Conservation (phyloP, 2,888 invertebrate species). For the Platycheirus albimanus region DNA sequence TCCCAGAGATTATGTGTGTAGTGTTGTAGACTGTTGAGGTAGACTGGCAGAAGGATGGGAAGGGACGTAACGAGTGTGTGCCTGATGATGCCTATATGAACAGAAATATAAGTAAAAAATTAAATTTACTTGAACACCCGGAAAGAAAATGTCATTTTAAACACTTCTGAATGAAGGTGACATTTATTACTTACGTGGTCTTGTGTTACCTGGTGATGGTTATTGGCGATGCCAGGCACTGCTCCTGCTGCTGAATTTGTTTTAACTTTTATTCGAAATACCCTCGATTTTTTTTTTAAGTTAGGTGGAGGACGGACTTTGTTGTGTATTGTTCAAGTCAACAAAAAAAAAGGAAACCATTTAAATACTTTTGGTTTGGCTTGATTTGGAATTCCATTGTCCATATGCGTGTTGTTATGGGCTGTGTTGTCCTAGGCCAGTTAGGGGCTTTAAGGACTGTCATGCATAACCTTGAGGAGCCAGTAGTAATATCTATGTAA, state of each 20-base stretch:
- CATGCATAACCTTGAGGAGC: not conserved
- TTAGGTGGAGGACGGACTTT: not conserved
- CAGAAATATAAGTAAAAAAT: slow-evolving; percentile 54
- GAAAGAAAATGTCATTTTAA: slow-evolving; percentile 73
- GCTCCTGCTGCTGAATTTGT: slow-evolving; percentile 4
- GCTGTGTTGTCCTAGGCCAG: slow-evolving; percentile 28
- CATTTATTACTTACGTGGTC: slow-evolving; percentile 70
- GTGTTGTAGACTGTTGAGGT: no score
- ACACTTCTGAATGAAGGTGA: slow-evolving; percentile 73
- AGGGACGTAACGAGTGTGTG: slow-evolving; percentile 18
- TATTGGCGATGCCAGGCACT: slow-evolving; percentile 21
- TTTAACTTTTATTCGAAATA: not conserved
- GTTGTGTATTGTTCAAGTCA: not conserved
- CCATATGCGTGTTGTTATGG: slow-evolving; percentile 19
- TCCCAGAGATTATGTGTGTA: slow-evolving; percentile 37
- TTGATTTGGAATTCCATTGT: slow-evolving; percentile 33
- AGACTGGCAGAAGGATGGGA: no score
- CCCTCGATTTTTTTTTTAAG: no score
- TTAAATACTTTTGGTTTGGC: slow-evolving; percentile 33
- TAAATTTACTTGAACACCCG: slow-evolving; percentile 70
- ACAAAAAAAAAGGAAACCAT: slow-evolving; percentile 1
- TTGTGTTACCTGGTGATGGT: slow-evolving; percentile 49
- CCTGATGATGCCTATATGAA: not conserved
- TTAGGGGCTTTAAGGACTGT: not conserved
- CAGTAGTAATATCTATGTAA: no score